Base-by-base conservation (phyloP, 2,888 invertebrate species). In the Palloptera scutellata region DNA sequence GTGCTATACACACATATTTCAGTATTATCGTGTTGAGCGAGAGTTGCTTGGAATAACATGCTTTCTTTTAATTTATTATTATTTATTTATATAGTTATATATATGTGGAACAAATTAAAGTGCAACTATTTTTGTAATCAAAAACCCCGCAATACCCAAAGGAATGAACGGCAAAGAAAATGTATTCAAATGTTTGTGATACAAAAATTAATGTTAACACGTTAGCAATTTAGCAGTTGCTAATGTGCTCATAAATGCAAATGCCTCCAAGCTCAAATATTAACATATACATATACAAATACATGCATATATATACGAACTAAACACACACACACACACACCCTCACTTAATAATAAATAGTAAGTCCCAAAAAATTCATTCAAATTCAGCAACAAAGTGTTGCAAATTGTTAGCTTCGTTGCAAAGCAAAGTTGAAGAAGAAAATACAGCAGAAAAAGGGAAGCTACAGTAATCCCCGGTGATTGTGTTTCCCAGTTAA, bases 191-290 rank as follows among this genome's bases (percentile, higher is more conserved):
- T 30, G 30, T 30, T 30, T 30, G 30, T 30, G 30, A 30, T 30
- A 30, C 30, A 30, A 45, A 52, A 52, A 42, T 72, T 73, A 73
- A 73, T 74, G 72, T 74, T 74, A 72, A 74, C 74, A 74, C 74
- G 72, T 74, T 74, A 74, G 71, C 74, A 70, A 70, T 30, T 57
- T 20, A 42, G 57, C 54, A 54, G 54, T 54, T 54, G 54, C 54
- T 54, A 54, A 54, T 54, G 54, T 54, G 54, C 13, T 12, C 20
- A 54, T 54, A 60, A 60, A 60, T 45, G 13, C 20, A 48, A 20
- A 41, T 45, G 41, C 20, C 57, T 15, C 40, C 5, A 17, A 20
- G 20, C 17, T 45, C 60, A 45, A n/a, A 20, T 19, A 19, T 15
- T 9, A 11, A 42, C 48, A 41, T 40, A 41, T 10, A 15, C 19